Conservation (phyloP, 2,888 invertebrate species). For the Lithodes maja region DNA sequence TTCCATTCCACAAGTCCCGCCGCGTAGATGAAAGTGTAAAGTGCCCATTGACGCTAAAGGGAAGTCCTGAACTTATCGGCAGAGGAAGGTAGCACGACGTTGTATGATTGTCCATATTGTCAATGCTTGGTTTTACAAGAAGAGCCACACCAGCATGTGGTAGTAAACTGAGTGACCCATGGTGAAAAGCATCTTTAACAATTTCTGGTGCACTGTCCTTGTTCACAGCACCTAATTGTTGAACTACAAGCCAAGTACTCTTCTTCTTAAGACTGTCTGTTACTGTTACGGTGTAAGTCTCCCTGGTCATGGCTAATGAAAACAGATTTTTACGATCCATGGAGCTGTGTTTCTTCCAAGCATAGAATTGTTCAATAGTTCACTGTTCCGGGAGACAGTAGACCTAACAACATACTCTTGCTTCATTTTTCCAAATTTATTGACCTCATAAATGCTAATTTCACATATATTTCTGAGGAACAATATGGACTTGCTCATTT, state of each 20-base stretch:
- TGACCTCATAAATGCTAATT: conserved; percentile 11
- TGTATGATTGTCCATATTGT: background rate
- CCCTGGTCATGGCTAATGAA: conserved; percentile 15
- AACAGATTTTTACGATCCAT: background rate
- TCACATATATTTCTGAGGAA: conserved; percentile 46
- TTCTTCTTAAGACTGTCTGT: background rate
- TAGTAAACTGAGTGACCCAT: conserved; percentile 15
- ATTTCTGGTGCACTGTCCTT: conserved; percentile 22
- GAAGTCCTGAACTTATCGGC: conserved; percentile 37
- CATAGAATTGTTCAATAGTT: background rate
- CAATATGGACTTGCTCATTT: conserved; percentile 40
- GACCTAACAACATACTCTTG: conserved; percentile 32
- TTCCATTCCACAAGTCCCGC: conserved; percentile 41
- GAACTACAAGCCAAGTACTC: conserved; percentile 29
- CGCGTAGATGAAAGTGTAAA: conserved; percentile 37
- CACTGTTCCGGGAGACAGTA: background rate
- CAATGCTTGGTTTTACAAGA: background rate
- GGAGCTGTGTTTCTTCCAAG: background rate
- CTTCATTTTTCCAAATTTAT: background rate
- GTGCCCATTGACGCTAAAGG: conserved; percentile 55
- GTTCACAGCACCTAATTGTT: conserved; percentile 37
- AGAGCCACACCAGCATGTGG: conserved; percentile 53
- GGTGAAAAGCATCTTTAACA: conserved; percentile 24
- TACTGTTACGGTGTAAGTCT: conserved; percentile 14
- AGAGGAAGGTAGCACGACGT: conserved; percentile 49